Evolutionary conservation across 1,140 invertebrate genomes (phyloP).

Genomic region (Bemisia tabaci): DNA sequence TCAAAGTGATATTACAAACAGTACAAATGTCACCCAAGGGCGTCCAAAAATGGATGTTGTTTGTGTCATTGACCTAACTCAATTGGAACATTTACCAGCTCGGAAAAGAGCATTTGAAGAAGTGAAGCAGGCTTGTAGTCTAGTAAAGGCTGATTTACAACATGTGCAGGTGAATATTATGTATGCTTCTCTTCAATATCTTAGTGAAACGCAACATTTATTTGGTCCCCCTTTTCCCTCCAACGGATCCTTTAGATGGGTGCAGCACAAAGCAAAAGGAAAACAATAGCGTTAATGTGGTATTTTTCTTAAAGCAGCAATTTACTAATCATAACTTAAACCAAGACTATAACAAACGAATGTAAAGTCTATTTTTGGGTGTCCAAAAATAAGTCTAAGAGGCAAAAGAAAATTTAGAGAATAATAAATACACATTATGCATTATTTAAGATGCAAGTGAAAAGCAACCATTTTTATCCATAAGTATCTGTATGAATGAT

Average conservation of each 20-base stretch:
- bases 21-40: background rate
- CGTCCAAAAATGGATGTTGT: slow-evolving; percentile 65
- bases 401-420: too few species aligned
- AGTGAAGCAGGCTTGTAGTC: slow-evolving; percentile 60
- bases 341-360: too few species aligned
- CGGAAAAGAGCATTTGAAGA: slow-evolving; percentile 71
- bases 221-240: background rate
- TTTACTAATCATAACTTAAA: too few species aligned
- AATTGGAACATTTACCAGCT: slow-evolving; percentile 50
- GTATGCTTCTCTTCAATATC: slow-evolving; percentile 8
- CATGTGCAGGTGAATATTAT: slow-evolving; percentile 54
- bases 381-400: too few species aligned
- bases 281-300: background rate
- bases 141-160: slow-evolving; percentile 65
- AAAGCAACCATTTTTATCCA: too few species aligned
- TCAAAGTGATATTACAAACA: slow-evolving; percentile 4
- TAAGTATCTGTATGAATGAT: too few species aligned
- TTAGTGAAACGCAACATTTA: slow-evolving; percentile 1
- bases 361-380: too few species aligned
- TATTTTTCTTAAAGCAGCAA: slow-evolving; percentile 6
- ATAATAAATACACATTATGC: too few species aligned
- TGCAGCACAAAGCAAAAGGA: background rate
- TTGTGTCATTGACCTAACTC: slow-evolving; percentile 72
- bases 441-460: too few species aligned
- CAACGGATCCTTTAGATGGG: background rate